Percentiles rank a stretch among this genome's conserved stretches.
phyloP scores from a whole-genome alignment of 2,888 invertebrate genomes.

The Drosophila nigritarsus region DNA sequence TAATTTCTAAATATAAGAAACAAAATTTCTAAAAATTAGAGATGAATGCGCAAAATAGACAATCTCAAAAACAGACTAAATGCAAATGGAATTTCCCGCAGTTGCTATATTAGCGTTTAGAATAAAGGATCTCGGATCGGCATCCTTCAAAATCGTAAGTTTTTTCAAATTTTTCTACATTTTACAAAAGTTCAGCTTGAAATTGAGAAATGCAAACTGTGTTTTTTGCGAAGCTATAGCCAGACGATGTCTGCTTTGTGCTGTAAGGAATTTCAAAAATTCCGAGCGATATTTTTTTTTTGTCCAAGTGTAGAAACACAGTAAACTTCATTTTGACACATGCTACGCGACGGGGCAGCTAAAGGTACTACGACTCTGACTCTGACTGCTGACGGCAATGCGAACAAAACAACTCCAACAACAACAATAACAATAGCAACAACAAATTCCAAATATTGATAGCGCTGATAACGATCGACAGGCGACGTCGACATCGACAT shows the following conservation, averaged over 20 bases:
- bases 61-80: not conserved
- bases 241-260: not conserved
- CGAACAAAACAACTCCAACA: conserved; percentile 37
- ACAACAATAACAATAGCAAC: not conserved
- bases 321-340: conserved; percentile 75
- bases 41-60: fast-evolving
- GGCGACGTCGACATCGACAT: conserved; percentile 40
- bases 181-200: not conserved
- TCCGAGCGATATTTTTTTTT: not conserved
- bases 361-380: not conserved
- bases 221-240: not conserved
- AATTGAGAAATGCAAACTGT: not conserved
- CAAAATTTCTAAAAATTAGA: fast-evolving
- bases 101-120: not conserved
- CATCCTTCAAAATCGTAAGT: too few species aligned
- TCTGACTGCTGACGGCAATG: conserved; percentile 31
- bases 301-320: not conserved
- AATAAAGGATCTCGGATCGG: too few species aligned
- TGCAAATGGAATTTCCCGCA: not conserved
- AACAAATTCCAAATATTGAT: conserved; percentile 65
- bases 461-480: conserved; percentile 68
- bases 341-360: conserved; percentile 30
- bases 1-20: not conserved
- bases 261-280: not conserved
- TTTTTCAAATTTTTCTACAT: not conserved